A percentile compares a stretch with the other conserved stretches of the same genome.
These are phyloP conservation scores for Pinctada fucata DNA, from an alignment of 2,888 invertebrate species.

Conservation along the genomic window DNA sequence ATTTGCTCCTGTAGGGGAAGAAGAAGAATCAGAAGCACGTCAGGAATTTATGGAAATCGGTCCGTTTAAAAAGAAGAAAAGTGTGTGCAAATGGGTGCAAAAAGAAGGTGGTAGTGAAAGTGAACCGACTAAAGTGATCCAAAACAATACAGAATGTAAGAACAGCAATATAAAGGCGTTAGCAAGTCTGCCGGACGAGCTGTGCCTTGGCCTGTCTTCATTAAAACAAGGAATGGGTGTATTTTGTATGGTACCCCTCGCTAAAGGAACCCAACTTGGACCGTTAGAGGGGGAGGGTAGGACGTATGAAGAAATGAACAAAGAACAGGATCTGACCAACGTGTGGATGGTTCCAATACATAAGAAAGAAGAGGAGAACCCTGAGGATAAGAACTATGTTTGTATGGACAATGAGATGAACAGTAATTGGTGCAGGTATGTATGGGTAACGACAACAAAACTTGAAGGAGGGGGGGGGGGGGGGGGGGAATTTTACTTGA, in stretches of 20 bases:
- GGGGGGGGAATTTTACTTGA: too few relatives aligned
- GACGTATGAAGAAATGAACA: not conserved
- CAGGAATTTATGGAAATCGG: too few relatives aligned
- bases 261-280: conserved; percentile 12
- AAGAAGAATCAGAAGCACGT: too few relatives aligned
- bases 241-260: not conserved
- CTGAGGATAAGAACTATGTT: not conserved
- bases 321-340: conserved; percentile 5
- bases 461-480: too few relatives aligned
- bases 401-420: not conserved
- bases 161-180: not conserved
- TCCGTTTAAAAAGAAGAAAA: too few relatives aligned
- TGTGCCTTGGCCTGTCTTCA: not conserved
- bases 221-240: conserved; percentile 16
- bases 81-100: too few relatives aligned
- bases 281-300: conserved; percentile 5
- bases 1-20: too few relatives aligned
- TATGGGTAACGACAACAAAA: too few relatives aligned
- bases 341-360: not conserved
- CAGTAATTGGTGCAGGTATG: conserved; percentile 27
- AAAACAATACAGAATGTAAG: too few relatives aligned
- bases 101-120: too few relatives aligned
- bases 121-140: too few relatives aligned
- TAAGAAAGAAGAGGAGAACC: not conserved
- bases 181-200: not conserved